Evolutionary conservation across 2,113 vertebrate genomes (phyloP).

Genomic region (Etia nguti): DNA sequence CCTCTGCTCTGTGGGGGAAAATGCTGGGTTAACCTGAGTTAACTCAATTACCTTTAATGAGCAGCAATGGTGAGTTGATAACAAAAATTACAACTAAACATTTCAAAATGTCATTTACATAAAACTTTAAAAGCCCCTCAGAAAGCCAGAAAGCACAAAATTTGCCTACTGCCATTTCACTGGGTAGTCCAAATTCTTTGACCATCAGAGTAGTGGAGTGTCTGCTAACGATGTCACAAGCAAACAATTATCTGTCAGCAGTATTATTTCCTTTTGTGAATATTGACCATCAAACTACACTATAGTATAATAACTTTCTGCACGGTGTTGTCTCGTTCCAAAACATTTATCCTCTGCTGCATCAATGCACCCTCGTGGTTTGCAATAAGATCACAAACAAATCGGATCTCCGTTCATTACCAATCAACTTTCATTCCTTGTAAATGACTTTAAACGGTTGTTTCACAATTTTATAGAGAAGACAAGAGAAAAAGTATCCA

Average conservation of each 20-base stretch:
- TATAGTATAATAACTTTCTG: background rate
- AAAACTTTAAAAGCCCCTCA: background rate
- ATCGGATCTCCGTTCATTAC: slow-evolving; percentile 9
- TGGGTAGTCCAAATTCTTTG: background rate
- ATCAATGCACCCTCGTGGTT: background rate
- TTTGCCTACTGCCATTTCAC: background rate
- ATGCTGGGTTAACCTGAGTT: background rate
- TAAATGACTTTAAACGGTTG: slow-evolving; percentile 23
- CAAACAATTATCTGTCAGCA: background rate
- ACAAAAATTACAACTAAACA: background rate
- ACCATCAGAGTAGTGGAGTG: background rate
- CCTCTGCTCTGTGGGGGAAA: background rate
- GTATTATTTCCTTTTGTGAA: background rate
- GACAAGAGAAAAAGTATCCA: slow-evolving; percentile 1
- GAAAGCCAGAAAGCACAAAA: background rate
- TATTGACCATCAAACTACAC: background rate
- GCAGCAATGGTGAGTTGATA: background rate
- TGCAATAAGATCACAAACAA: background rate
- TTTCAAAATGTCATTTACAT: background rate
- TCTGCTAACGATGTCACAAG: background rate
- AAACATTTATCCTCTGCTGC: background rate
- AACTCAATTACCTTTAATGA: background rate
- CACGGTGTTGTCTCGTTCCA: background rate
- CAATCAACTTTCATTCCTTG: background rate
- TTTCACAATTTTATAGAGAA: slow-evolving; percentile 12